Conservation (phyloP, 1,140 invertebrate genomes). For the Bombus sylvicola region DNA sequence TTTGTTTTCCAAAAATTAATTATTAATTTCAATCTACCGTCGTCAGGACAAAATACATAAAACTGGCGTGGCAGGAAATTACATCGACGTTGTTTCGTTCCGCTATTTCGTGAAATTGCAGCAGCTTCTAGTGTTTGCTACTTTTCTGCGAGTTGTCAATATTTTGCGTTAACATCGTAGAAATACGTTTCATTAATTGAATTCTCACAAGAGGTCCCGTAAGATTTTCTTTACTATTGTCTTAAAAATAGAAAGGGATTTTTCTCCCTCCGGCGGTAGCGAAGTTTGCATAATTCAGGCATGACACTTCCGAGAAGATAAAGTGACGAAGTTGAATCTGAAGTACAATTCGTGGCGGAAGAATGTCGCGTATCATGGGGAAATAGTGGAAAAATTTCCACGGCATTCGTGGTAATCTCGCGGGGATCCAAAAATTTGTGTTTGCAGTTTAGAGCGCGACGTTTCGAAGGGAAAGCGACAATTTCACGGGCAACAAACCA, state of each 20-base stretch:
- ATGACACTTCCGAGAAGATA: background rate
- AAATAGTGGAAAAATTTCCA: background rate
- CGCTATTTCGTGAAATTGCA: background rate
- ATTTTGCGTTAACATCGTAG: background rate
- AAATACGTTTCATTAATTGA: background rate
- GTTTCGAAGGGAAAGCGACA: background rate
- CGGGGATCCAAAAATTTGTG: background rate
- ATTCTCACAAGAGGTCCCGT: background rate
- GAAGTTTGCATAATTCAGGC: background rate
- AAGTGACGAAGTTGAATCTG: background rate
- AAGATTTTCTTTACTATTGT: background rate
- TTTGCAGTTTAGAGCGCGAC: background rate
- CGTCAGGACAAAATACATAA: too few relatives aligned
- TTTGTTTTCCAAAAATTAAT: too few relatives aligned
- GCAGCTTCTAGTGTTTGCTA: background rate
- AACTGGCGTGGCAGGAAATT: background rate
- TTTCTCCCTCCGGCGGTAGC: too few relatives aligned
- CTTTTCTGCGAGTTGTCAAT: background rate
- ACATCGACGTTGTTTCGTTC: background rate
- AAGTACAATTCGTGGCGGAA: background rate
- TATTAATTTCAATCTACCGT: too few relatives aligned
- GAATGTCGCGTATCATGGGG: background rate
- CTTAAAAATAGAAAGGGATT: background rate
- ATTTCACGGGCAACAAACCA: slow-evolving; percentile 23
- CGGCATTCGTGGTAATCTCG: background rate